These are phyloP conservation scores for Drosophila sordidula DNA, from an alignment of 2,888 invertebrate species.

Conservation along the genomic window DNA sequence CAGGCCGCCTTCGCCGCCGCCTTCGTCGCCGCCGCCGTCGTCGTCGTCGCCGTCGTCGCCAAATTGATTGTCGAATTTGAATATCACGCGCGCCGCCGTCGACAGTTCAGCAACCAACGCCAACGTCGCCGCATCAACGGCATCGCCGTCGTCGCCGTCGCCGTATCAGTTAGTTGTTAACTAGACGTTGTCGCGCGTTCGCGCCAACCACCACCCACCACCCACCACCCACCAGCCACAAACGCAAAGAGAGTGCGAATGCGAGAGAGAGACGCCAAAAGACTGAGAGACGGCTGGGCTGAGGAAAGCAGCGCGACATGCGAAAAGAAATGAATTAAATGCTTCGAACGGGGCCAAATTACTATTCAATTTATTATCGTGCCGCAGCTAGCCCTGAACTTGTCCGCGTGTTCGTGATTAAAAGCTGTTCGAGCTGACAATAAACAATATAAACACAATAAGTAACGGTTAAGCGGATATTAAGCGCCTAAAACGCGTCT, in stretches of 20 bases:
- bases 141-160: constrained; percentile 24
- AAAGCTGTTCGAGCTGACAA: constrained; percentile 20
- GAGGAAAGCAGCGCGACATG: constrained; percentile 12
- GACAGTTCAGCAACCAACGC: constrained; percentile 59
- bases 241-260: constrained; percentile 4
- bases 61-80: constrained; percentile 78
- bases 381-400: constrained; percentile 55
- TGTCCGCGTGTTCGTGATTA: constrained; percentile 55
- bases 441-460: background rate
- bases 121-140: constrained; percentile 60
- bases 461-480: constrained; percentile 2
- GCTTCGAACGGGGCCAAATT: constrained; percentile 45
- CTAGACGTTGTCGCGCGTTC: constrained; percentile 63
- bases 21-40: constrained; percentile 19
- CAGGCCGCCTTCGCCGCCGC: constrained; percentile 61
- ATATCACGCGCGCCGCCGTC: constrained; percentile 65
- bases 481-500: constrained; percentile 48
- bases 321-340: constrained; percentile 38
- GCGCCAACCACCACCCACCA: constrained; percentile 18
- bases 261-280: constrained; percentile 22
- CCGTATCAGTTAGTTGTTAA: constrained; percentile 75
- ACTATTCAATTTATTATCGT: constrained; percentile 65
- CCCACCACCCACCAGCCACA: constrained; percentile 11
- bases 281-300: constrained; percentile 17
- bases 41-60: constrained; percentile 25